These are phyloP conservation scores for Vesta saturnalis DNA, from an alignment of 2,888 invertebrate genomes.

Conservation along the genomic window DNA sequence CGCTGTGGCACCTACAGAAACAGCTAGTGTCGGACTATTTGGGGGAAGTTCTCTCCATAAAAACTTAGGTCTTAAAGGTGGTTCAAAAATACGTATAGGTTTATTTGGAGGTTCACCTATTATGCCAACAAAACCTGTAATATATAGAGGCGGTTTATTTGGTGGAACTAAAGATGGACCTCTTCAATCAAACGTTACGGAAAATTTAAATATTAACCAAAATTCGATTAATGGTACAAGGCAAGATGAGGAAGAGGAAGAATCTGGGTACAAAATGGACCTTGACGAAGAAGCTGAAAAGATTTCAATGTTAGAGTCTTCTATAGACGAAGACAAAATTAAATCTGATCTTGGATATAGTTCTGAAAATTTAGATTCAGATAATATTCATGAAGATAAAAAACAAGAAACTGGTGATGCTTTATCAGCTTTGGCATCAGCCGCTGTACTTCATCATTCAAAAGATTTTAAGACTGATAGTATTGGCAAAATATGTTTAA, in stretches of 20 bases:
- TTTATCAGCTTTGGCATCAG: slow-evolving; percentile 62
- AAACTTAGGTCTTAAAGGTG: slow-evolving; percentile 59
- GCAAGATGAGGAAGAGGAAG: slow-evolving; percentile 14
- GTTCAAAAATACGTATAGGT: slow-evolving; percentile 44
- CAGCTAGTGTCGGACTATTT: slow-evolving; percentile 50
- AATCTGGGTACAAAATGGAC: slow-evolving; percentile 21
- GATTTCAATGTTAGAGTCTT: not conserved
- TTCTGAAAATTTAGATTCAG: slow-evolving; percentile 7
- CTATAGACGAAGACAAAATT: slow-evolving; percentile 18
- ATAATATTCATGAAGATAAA: slow-evolving; percentile 39
- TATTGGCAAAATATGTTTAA: slow-evolving; percentile 50
- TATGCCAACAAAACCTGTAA: slow-evolving; percentile 43
- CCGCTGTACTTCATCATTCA: slow-evolving; percentile 63
- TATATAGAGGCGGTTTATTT: slow-evolving; percentile 54
- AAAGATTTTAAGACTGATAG: slow-evolving; percentile 49
- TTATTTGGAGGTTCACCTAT: slow-evolving; percentile 45
- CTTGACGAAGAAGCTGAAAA: too few species aligned
- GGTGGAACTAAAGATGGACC: slow-evolving; percentile 58
- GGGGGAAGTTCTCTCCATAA: slow-evolving; percentile 56
- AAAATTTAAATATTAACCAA: slow-evolving; percentile 6
- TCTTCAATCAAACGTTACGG: slow-evolving; percentile 40
- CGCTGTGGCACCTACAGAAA: slow-evolving; percentile 39
- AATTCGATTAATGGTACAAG: slow-evolving; percentile 16
- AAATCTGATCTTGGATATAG: slow-evolving; percentile 42
- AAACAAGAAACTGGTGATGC: slow-evolving; percentile 52